Evolutionary conservation across 37 sponge, comb jelly and placozoan genomes (phyloP), one percentile per base, ranked within the genome.

Genomic region (Chondrilla cf. caribensis): DNA sequence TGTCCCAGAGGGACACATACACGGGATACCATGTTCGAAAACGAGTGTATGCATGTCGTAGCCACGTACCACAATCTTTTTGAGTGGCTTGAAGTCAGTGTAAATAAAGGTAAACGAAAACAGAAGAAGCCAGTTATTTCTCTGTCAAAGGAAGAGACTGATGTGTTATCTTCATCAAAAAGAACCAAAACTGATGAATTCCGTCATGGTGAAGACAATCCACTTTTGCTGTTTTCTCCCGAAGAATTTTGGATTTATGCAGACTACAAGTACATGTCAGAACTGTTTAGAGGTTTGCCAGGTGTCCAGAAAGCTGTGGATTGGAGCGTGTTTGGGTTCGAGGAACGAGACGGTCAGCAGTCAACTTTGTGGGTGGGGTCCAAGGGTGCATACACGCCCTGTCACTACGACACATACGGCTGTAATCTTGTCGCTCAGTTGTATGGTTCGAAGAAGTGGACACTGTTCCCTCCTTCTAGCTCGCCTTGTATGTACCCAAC

Each of bases 341-440:
- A 81, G n/a, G 90, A 81, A 26, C 65, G 87, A 32, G 80, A 60
- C 41, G 87, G 90, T 15, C 37, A 44, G 32, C 78, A 94, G 17
- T 87, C 92, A 7, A 89, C 90, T 1, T 67, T 97, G 42, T 97
- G 98, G 98, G 70, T 90, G 7, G 98, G 98, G n/a, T 83, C 90
- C 31, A 85, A 90, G 44, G 93, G 89, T 6, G 89, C 95, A 7
- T 89, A 72, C 83, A 97, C 98, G 7, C 98, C 98, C n/a, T 95
- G 95, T 80, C 98, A 97, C 38, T 92, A 89, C 40, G 98, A 97
- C 81, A 93, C 94, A 0, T 97, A 97, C 77, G 98, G 98, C 1
- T 93, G 82, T 43, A 97, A 97, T 66, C 66, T 97, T 24, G 95
- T 95, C 0, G 93, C 93, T 22, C 98, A 95, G 89, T 36, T 97